Conservation (phyloP, 2,113 vertebrate genomes). For the Nothobranchius furzeri region DNA sequence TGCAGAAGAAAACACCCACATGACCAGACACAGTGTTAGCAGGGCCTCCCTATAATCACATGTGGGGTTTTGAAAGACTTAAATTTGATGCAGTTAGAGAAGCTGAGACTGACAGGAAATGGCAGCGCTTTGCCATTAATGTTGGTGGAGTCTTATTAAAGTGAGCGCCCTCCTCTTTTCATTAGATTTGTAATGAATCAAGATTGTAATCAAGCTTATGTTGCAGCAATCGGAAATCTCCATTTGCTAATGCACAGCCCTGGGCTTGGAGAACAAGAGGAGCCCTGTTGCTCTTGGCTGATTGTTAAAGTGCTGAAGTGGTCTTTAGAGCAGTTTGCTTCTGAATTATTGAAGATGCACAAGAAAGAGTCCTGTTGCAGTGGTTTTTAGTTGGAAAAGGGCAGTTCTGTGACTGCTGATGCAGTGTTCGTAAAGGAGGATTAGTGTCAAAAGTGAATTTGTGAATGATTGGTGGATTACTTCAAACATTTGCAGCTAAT, state of each 20-base stretch:
- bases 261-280: too few species aligned
- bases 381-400: too few species aligned
- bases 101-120: constrained; percentile 15
- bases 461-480: too few species aligned
- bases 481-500: too few species aligned
- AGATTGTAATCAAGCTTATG: constrained; percentile 53
- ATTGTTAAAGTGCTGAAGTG: too few species aligned
- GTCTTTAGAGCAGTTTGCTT: too few species aligned
- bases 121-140: constrained; percentile 16
- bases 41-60: constrained; percentile 14
- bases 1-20: constrained; percentile 32
- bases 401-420: too few species aligned
- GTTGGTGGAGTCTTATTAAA: constrained; percentile 29
- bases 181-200: constrained; percentile 62
- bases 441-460: too few species aligned
- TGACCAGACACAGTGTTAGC: constrained; percentile 10
- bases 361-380: too few species aligned
- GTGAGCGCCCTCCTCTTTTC: constrained; percentile 30
- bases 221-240: constrained; percentile 25
- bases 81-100: constrained; percentile 8
- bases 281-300: too few species aligned
- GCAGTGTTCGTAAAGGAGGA: too few species aligned
- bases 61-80: constrained; percentile 14
- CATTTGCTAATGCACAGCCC: constrained; percentile 60
- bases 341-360: too few species aligned